These are phyloP conservation scores for Dynastes tityus DNA, from an alignment of 2,888 invertebrate species.

Conservation along the genomic window DNA sequence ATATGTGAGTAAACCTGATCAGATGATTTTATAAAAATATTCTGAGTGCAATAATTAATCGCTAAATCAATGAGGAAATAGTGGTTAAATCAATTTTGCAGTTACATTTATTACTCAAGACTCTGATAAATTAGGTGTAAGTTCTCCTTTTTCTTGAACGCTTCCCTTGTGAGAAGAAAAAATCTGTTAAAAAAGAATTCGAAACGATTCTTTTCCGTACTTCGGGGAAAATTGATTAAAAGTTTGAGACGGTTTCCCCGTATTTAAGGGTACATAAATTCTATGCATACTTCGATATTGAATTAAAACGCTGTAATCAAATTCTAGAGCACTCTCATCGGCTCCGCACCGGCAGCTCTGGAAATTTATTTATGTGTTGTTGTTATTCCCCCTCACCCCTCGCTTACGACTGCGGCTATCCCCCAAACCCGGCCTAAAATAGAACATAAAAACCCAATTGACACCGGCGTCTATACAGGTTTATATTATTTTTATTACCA, in stretches of 20 bases:
- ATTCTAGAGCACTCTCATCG: conserved; percentile 61
- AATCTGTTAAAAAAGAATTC: conserved; percentile 32
- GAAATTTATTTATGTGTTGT: conserved; percentile 60
- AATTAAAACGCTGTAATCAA: conserved; percentile 70
- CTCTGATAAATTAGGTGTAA: conserved; percentile 1
- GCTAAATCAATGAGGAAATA: too few relatives aligned
- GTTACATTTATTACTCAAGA: neutral
- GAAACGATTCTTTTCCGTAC: conserved; percentile 68
- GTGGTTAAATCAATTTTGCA: too few relatives aligned
- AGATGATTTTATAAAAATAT: too few relatives aligned
- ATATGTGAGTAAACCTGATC: too few relatives aligned
- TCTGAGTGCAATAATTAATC: too few relatives aligned
- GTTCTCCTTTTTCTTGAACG: conserved; percentile 3
- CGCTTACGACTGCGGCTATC: conserved; percentile 23
- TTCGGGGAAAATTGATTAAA: conserved; percentile 70
- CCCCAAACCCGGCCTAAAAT: conserved; percentile 62
- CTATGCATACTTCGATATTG: conserved; percentile 71
- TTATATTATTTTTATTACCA: conserved; percentile 68
- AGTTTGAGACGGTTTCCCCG: conserved; percentile 68
- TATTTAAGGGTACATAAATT: conserved; percentile 70
- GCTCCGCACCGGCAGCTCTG: conserved; percentile 31
- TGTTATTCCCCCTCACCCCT: conserved; percentile 41
- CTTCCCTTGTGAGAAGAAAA: neutral
- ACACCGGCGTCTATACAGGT: conserved; percentile 68
- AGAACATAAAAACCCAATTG: conserved; percentile 70